Evolutionary conservation across 2,113 vertebrate genomes (phyloP).

Genomic region (Scophthalmus maximus): DNA sequence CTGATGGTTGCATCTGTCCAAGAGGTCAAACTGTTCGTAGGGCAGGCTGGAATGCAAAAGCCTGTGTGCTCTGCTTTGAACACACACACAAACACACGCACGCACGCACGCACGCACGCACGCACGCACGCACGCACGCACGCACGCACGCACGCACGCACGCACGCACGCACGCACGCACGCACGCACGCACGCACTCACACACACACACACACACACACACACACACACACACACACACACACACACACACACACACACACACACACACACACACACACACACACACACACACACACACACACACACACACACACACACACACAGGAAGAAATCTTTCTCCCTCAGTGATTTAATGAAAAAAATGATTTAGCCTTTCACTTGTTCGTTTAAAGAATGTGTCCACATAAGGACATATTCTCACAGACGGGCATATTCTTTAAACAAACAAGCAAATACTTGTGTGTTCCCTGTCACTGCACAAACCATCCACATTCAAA

Average conservation of each 20-base stretch:
- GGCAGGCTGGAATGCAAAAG: conserved; percentile 36
- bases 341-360: conserved; percentile 2
- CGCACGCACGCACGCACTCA: too few relatives aligned
- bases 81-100: neutral
- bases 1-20: conserved; percentile 51
- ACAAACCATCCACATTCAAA: conserved; percentile 35
- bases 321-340: neutral
- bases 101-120: too few relatives aligned
- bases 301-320: too few relatives aligned
- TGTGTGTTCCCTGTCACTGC: conserved; percentile 19
- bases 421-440: neutral
- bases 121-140: too few relatives aligned
- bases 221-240: neutral
- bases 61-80: neutral
- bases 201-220: neutral
- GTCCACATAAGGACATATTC: neutral
- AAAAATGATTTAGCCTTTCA: conserved; percentile 7
- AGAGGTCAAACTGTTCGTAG: conserved; percentile 54
- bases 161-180: too few relatives aligned
- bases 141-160: too few relatives aligned
- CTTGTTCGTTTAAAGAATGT: conserved; percentile 16
- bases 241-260: neutral
- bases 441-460: conserved; percentile 32
- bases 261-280: neutral
- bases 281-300: neutral